Percentiles rank a stretch among this genome's conserved stretches.
Conservation (phyloP, 2,888 invertebrate genomes). For the Lypha dubia region DNA sequence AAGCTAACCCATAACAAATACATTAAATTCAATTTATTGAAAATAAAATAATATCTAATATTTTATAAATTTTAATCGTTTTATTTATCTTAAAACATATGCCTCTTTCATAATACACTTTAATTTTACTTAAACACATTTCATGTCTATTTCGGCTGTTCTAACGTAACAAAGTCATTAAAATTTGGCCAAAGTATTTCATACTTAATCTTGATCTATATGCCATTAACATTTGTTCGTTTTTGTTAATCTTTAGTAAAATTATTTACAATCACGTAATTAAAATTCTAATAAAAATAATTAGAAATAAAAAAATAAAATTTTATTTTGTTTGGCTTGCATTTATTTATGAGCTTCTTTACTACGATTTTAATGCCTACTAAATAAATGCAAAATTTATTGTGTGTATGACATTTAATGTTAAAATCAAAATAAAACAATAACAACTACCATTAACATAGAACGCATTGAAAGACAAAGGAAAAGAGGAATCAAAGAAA, state of each 20-base stretch:
- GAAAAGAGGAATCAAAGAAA: neutral
- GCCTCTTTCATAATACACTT: neutral
- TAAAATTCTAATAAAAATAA: constrained; percentile 59
- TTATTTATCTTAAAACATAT: neutral
- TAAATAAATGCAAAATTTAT: constrained; percentile 40
- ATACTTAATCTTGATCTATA: constrained; percentile 39
- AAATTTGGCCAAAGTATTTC: constrained; percentile 34
- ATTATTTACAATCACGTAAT: constrained; percentile 50
- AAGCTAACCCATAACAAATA: too few relatives aligned
- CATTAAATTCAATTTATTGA: too few relatives aligned
- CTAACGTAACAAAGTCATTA: constrained; percentile 10
- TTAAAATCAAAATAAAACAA: neutral
- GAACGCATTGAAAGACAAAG: neutral
- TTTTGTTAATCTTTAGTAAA: constrained; percentile 9
- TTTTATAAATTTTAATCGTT: neutral
- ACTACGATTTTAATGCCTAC: constrained; percentile 33
- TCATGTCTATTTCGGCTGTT: constrained; percentile 8
- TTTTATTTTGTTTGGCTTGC: constrained; percentile 29
- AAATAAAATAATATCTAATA: too few relatives aligned
- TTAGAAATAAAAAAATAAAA: constrained; percentile 46
- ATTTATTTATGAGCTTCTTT: constrained; percentile 18
- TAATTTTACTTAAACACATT: neutral
- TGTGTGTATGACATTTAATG: constrained; percentile 10
- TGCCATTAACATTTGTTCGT: constrained; percentile 40
- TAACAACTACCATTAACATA: constrained; percentile 31